Percentiles rank a stretch among this genome's conserved stretches.
phyloP scores from a whole-genome alignment of 2,113 vertebrate genomes.

The Dinomys branickii region DNA sequence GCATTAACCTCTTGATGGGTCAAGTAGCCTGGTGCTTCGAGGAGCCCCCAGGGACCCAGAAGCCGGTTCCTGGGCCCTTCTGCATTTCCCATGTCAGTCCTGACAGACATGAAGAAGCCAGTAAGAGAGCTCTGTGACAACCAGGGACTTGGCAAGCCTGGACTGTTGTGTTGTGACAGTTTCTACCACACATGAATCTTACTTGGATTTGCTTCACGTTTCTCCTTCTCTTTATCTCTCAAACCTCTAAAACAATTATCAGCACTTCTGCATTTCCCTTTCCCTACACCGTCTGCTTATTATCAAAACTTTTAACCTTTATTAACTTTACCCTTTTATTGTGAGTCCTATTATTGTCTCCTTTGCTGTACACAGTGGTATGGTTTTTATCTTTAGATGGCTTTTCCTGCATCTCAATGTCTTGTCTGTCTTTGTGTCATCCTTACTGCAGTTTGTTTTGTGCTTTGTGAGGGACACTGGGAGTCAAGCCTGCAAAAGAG shows the following conservation, averaged over 20 bases:
- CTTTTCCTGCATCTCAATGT: background rate
- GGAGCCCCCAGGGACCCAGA: background rate
- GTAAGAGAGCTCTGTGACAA: background rate
- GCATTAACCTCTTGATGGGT: background rate
- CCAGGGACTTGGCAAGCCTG: background rate
- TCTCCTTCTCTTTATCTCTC: background rate
- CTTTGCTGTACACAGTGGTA: background rate
- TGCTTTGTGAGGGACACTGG: background rate
- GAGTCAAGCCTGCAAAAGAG: background rate
- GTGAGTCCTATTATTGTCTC: background rate
- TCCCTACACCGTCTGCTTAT: background rate
- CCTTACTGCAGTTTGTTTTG: background rate
- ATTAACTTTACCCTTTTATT: background rate
- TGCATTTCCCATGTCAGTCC: background rate
- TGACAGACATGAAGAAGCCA: background rate
- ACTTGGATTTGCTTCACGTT: background rate
- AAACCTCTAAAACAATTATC: background rate
- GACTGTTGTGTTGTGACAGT: background rate
- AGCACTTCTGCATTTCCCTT: background rate
- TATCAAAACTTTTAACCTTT: background rate
- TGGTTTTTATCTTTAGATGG: background rate
- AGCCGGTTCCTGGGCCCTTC: background rate
- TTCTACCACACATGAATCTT: background rate
- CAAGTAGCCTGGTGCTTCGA: background rate
- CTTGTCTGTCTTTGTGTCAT: background rate